These are phyloP conservation scores for Echinops telfairi DNA, from an alignment of 2,113 vertebrate species.

Conservation along the genomic window DNA sequence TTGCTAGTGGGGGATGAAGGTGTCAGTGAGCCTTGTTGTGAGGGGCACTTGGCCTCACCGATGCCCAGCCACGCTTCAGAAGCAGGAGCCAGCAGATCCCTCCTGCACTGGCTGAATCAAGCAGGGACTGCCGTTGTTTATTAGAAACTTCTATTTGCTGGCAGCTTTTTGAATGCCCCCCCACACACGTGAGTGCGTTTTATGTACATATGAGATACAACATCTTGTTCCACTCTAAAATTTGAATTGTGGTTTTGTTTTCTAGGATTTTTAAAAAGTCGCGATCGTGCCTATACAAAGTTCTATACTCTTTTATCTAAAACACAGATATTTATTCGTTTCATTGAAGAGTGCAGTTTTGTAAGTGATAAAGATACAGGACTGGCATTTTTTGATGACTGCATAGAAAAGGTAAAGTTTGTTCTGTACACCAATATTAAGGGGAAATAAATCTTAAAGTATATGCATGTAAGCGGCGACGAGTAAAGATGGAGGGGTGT, in stretches of 20 bases:
- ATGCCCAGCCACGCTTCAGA: not conserved
- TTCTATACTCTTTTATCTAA: constrained; percentile 96
- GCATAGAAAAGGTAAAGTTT: constrained; percentile 95
- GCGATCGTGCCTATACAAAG: constrained; percentile 97
- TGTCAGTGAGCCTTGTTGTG: not conserved
- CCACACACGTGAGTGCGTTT: too few species aligned
- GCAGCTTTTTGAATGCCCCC: too few species aligned
- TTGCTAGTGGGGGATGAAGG: not conserved
- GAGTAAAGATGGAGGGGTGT: not conserved
- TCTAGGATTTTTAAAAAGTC: constrained; percentile 96
- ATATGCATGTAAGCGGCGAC: not conserved
- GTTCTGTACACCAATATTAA: not conserved
- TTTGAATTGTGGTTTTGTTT: constrained; percentile 72
- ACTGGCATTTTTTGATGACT: constrained; percentile 99
- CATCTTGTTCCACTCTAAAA: constrained; percentile 32
- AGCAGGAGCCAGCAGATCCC: not conserved
- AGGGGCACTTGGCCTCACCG: not conserved
- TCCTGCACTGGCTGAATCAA: not conserved
- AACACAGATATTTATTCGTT: constrained; percentile 99
- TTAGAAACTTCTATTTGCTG: not conserved
- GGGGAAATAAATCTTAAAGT: constrained; percentile 1
- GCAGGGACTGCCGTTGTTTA: not conserved
- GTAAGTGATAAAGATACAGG: constrained; percentile 99
- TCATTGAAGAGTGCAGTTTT: constrained; percentile 99
- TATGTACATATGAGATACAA: not conserved